phyloP scores from a whole-genome alignment of 2,888 invertebrate genomes.

The Phortica okadai region DNA sequence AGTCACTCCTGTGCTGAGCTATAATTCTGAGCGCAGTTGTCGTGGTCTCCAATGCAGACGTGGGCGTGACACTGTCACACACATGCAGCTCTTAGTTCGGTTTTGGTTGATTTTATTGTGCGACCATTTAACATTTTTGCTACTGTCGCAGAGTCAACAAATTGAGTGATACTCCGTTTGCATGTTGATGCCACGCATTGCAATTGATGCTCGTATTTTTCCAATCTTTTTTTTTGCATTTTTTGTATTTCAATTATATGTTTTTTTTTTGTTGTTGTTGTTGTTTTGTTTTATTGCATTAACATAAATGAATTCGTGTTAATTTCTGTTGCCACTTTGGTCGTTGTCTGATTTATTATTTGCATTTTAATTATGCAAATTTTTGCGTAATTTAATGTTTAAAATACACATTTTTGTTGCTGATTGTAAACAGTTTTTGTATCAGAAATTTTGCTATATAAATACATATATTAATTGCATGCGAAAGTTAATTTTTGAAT shows the following conservation, averaged over 20 bases:
- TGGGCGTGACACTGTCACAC: constrained; percentile 20
- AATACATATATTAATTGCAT: constrained; percentile 25
- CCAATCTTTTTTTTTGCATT: neutral
- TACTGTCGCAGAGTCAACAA: constrained; percentile 43
- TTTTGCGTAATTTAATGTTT: constrained; percentile 11
- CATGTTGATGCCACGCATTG: constrained; percentile 39
- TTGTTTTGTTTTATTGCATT: constrained; percentile 7
- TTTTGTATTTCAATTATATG: neutral
- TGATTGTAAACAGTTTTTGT: neutral
- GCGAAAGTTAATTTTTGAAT: constrained; percentile 21
- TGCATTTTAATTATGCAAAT: constrained; percentile 32
- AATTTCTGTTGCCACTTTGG: neutral
- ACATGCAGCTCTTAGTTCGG: neutral
- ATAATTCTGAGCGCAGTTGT: neutral
- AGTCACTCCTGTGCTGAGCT: neutral
- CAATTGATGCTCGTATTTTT: constrained; percentile 16
- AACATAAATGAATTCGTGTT: constrained; percentile 14
- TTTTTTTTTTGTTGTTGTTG: neutral
- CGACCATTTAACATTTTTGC: constrained; percentile 51
- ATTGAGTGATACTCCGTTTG: constrained; percentile 44
- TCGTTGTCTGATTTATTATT: constrained; percentile 9
- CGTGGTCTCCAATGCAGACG: constrained; percentile 47
- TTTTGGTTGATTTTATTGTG: constrained; percentile 39
- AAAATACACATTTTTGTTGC: neutral
- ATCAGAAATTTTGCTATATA: constrained; percentile 8